Evolutionary conservation across 2,888 invertebrate species (phyloP).

Genomic region (Diarsia mendica): DNA sequence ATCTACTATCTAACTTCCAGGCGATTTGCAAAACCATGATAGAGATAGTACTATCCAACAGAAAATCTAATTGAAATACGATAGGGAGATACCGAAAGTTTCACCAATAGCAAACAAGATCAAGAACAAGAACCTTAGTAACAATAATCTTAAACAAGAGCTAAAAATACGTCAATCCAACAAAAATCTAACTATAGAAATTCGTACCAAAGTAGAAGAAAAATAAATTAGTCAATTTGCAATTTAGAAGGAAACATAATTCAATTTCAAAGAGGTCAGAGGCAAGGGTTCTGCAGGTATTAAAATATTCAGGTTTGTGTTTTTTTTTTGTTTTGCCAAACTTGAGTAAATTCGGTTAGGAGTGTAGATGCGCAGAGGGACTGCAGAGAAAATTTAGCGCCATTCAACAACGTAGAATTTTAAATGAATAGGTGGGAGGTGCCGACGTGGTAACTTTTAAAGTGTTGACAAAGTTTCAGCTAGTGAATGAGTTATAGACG

Average conservation of each 20-base stretch:
- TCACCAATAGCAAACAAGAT: neutral
- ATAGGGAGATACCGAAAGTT: neutral
- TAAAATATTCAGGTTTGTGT: constrained; percentile 78
- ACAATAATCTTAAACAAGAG: constrained; percentile 19
- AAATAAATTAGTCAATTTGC: constrained; percentile 77
- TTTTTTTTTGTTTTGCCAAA: constrained; percentile 73
- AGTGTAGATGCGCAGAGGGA: constrained; percentile 65
- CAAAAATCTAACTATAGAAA: constrained; percentile 24
- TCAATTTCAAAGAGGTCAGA: constrained; percentile 73
- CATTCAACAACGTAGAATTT: constrained; percentile 72
- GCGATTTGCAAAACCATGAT: constrained; percentile 40
- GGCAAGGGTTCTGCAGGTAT: constrained; percentile 71
- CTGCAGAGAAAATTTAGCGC: constrained; percentile 69
- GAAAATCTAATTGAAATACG: constrained; percentile 51
- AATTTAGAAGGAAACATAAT: constrained; percentile 78
- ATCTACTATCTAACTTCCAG: constrained; percentile 17
- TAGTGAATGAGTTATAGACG: constrained; percentile 41
- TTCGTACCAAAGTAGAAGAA: constrained; percentile 56
- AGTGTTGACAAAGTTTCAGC: constrained; percentile 54
- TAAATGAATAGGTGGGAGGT: constrained; percentile 65
- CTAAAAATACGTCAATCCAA: constrained; percentile 9
- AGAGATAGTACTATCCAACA: constrained; percentile 35
- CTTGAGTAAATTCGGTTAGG: constrained; percentile 71
- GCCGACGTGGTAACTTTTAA: constrained; percentile 61
- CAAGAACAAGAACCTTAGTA: neutral